Evolutionary conservation across 2,797 vertebrate species (phyloP).

Genomic region (Anas capensis): DNA sequence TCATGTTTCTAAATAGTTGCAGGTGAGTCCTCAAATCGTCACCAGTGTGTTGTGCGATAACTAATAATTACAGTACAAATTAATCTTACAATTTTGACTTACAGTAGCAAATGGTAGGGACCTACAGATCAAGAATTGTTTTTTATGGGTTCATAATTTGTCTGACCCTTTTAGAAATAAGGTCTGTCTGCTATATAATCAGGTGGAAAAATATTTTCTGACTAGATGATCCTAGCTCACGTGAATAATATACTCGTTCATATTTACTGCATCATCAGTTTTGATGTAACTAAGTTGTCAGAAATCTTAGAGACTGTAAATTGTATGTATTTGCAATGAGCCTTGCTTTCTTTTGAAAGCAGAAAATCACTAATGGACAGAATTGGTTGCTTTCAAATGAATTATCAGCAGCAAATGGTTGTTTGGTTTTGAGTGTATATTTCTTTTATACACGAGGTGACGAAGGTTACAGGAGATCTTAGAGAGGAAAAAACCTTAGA

Average conservation of each 20-base stretch:
- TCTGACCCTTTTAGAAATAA: background rate
- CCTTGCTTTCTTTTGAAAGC: slow-evolving; percentile 33
- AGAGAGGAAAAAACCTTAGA: background rate
- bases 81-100: background rate
- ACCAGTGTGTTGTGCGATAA: background rate
- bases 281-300: slow-evolving; percentile 10
- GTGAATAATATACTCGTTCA: slow-evolving; percentile 1
- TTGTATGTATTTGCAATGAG: slow-evolving; percentile 14
- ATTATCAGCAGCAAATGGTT: background rate
- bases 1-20: background rate
- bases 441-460: background rate
- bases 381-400: slow-evolving; percentile 24
- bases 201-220: slow-evolving; percentile 22
- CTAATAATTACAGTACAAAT: background rate
- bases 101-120: background rate
- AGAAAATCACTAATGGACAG: slow-evolving; percentile 22
- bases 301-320: slow-evolving; percentile 48
- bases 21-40: background rate
- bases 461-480: background rate
- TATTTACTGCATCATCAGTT: background rate
- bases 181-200: background rate
- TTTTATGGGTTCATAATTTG: background rate
- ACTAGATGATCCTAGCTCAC: background rate
- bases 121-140: background rate
- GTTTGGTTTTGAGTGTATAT: background rate